Conservation (phyloP, 2,797 vertebrate species). For the Sebastes matsubarae region DNA sequence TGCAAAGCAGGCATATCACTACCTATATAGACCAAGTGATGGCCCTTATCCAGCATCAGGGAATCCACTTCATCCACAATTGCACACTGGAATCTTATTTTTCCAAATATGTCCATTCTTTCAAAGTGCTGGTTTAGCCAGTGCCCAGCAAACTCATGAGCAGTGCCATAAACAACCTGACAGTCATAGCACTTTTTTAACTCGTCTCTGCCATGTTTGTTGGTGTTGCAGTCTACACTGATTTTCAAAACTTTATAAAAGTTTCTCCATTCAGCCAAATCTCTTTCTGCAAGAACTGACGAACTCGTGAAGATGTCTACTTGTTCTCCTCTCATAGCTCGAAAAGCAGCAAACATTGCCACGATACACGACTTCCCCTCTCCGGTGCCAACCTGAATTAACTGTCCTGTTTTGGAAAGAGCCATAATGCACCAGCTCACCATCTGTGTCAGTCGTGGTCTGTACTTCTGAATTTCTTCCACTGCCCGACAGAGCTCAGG, state of each 20-base stretch:
- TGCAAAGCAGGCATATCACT: conserved; percentile 44
- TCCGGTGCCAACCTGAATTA: conserved; percentile 73
- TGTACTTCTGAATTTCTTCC: neutral
- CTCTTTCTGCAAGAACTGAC: conserved; percentile 66
- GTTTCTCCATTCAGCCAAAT: rapidly evolving
- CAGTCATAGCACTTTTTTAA: conserved; percentile 41
- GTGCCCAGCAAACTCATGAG: conserved; percentile 52
- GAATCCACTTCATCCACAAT: conserved; percentile 78
- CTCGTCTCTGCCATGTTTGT: rapidly evolving
- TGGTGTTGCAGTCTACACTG: conserved; percentile 41
- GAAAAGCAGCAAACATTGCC: conserved; percentile 76
- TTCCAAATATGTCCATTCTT: conserved; percentile 30
- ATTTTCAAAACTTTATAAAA: conserved; percentile 5
- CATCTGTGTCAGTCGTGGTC: conserved; percentile 70
- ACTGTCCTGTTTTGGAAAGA: conserved; percentile 52
- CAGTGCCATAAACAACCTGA: conserved; percentile 73
- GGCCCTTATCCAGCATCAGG: conserved; percentile 62
- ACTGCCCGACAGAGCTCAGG: conserved; percentile 2
- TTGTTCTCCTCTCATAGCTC: conserved; percentile 24
- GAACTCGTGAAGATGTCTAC: conserved; percentile 74
- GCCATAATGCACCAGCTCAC: conserved; percentile 75
- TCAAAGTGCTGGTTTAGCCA: conserved; percentile 47
- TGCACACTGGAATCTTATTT: conserved; percentile 61
- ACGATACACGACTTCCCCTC: conserved; percentile 78
- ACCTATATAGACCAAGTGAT: conserved; percentile 22